These are phyloP conservation scores for Aphodius granarius DNA, from an alignment of 2,888 invertebrate species.

Conservation along the genomic window DNA sequence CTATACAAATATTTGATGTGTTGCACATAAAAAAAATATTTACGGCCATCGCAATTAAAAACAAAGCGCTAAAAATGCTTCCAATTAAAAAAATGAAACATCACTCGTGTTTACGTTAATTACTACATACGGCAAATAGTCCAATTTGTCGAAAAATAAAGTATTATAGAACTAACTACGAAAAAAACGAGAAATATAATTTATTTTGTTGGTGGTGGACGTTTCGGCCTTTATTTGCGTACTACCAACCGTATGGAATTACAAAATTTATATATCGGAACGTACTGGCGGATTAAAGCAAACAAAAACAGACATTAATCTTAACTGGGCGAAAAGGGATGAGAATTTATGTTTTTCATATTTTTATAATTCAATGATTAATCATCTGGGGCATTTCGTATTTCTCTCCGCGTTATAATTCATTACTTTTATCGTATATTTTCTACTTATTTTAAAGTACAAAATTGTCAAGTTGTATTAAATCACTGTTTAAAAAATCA, in stretches of 20 bases:
- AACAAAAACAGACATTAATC: neutral
- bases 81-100: conserved; percentile 11
- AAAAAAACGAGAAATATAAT: neutral
- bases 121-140: neutral
- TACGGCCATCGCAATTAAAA: neutral
- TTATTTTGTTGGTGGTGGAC: neutral
- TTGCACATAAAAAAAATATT: neutral
- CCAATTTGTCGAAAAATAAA: conserved; percentile 13
- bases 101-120: conserved; percentile 4
- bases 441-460: neutral
- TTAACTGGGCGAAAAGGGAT: neutral
- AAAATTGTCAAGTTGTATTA: too few relatives aligned
- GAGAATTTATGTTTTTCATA: neutral
- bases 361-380: neutral
- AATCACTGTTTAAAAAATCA: too few relatives aligned
- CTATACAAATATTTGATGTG: conserved; percentile 10
- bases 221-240: neutral
- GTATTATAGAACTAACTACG: neutral
- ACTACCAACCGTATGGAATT: neutral
- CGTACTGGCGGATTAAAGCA: neutral
- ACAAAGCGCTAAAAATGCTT: neutral
- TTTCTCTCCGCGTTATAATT: neutral
- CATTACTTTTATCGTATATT: neutral
- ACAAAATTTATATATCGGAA: neutral
- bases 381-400: neutral